A percentile compares a stretch with the other conserved stretches of the same genome.
Evolutionary conservation across 2,888 invertebrate genomes (phyloP).

Genomic region (Synanthedon formicaeformis): DNA sequence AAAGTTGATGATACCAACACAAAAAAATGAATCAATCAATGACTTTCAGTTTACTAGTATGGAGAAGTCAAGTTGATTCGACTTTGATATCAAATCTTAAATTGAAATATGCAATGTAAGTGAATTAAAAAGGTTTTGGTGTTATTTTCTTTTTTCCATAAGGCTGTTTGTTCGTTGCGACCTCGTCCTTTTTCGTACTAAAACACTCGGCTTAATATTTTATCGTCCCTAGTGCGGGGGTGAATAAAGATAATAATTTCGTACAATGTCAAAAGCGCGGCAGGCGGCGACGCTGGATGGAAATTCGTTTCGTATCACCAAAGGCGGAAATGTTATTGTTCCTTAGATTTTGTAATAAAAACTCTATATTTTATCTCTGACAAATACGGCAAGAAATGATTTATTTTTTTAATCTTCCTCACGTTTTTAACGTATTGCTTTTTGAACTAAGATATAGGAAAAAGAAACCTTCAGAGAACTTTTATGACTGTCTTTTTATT

Average conservation of each 20-base stretch:
- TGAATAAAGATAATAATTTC: constrained; percentile 12
- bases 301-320: background rate
- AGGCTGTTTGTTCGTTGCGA: constrained; percentile 11
- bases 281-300: constrained; percentile 3
- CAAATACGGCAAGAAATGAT: background rate
- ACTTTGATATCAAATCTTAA: constrained; percentile 1
- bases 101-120: constrained; percentile 12
- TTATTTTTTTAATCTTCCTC: background rate
- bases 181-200: constrained; percentile 3
- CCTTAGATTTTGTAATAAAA: background rate
- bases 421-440: too few relatives aligned
- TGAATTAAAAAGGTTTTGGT: constrained; percentile 9
- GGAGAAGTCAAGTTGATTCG: background rate
- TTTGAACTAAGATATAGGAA: too few relatives aligned
- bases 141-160: constrained; percentile 10
- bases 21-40: too few relatives aligned
- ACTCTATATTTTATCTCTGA: background rate
- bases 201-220: constrained; percentile 10
- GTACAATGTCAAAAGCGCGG: constrained; percentile 6
- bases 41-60: too few relatives aligned
- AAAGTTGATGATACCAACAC: too few relatives aligned
- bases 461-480: too few relatives aligned
- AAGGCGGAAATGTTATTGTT: background rate
- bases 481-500: too few relatives aligned
- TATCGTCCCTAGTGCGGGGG: constrained; percentile 5